phyloP scores from a whole-genome alignment of 2,113 vertebrate genomes.

The Pteruthius melanotis region DNA sequence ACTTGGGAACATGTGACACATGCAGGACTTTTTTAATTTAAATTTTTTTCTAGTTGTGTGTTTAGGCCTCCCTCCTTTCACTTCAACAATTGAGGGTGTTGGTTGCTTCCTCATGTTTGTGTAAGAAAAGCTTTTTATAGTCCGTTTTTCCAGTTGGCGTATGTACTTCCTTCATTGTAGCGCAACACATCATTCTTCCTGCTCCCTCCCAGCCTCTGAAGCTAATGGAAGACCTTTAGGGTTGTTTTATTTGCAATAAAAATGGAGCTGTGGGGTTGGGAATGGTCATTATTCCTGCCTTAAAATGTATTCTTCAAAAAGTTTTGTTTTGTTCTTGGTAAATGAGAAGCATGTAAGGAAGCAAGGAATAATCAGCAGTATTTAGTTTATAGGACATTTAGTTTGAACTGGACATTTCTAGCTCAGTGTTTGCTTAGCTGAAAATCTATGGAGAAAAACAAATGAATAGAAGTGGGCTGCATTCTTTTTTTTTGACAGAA shows the following conservation, averaged over 20 bases:
- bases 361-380: background rate
- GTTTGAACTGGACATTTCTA: background rate
- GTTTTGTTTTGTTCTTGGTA: background rate
- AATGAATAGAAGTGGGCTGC: background rate
- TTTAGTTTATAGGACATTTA: background rate
- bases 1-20: background rate
- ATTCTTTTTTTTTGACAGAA: background rate
- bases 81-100: conserved; percentile 65
- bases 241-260: background rate
- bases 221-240: conserved; percentile 15
- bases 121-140: conserved; percentile 64
- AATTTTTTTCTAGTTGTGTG: background rate
- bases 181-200: background rate
- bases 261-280: background rate
- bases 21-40: background rate
- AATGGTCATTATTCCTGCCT: background rate
- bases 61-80: conserved; percentile 3
- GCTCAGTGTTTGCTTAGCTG: background rate
- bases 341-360: background rate
- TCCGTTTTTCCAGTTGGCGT: conserved; percentile 31
- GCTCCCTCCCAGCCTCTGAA: background rate
- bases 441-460: background rate
- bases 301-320: background rate
- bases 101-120: conserved; percentile 66
- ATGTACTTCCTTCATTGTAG: conserved; percentile 35